Evolutionary conservation across 2,797 vertebrate species (phyloP), one percentile per base, ranked within the genome.

Genomic region (Hyperoplus lanceolatus): DNA sequence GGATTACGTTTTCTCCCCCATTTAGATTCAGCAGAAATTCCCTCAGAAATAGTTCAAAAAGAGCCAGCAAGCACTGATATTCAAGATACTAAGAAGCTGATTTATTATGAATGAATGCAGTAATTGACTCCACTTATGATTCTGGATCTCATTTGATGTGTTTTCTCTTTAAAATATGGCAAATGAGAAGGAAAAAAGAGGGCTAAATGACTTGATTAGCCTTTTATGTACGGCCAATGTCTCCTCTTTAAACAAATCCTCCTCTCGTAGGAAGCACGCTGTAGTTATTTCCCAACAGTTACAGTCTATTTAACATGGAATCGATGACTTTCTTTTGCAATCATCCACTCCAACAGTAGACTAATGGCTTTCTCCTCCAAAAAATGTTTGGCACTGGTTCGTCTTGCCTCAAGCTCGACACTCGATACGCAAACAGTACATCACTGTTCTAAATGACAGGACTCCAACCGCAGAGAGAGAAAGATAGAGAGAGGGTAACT

Each of bases 381-480:
- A 66, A 85, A 86, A 79, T 61, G 18, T 70, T n/a, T 16, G 64
- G 5, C 36, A 5, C 29, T 12, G 56, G 50, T 62, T 38, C 43
- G 39, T 77, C 67, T 41, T 5, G 42, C 51, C 59, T 70, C 13
- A 15, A 58, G 63, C 68, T 68, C 63, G 55, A 70, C 69, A 29
- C 63, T 78, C 4, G 29, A 29, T 29, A 13, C 43, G 13, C 63
- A 65, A 69, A 65, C 79, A 79, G 42, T 70, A 83, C 80, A 89
- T 79, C 67, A 54, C 58, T 18, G 21, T 43, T 73, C 38, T 72
- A 73, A 81, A 72, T 67, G 60, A 85, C 72, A 83, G 0, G 16
- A 75, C 84, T 85, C 81, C 84, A 75, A 86, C 81, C 80, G 6
- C 15, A 70, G 51, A 71, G 82, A 29, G 29, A 29, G 29, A 29